Evolutionary conservation across 1,140 invertebrate genomes (phyloP).

Genomic region (Lasaia peninsularis): DNA sequence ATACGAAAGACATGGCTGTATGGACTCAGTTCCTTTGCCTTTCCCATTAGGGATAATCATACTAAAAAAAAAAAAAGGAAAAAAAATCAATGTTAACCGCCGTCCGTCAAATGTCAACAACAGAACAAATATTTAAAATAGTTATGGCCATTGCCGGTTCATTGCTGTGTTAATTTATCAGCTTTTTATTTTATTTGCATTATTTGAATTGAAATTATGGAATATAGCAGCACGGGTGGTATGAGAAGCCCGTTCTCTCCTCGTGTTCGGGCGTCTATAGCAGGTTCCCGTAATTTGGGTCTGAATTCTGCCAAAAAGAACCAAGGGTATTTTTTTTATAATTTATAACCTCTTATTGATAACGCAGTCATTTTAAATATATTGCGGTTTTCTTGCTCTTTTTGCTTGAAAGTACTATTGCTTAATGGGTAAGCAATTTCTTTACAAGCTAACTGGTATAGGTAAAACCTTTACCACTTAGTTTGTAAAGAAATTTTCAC

Average conservation of each 20-base stretch:
- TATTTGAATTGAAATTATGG: conserved; percentile 49
- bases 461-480: too few species aligned
- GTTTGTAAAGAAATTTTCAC: too few species aligned
- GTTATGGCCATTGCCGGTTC: not conserved
- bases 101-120: too few species aligned
- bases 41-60: too few species aligned
- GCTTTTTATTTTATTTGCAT: not conserved
- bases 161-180: not conserved
- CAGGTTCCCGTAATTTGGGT: conserved; percentile 58
- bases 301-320: conserved; percentile 64
- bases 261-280: conserved; percentile 62
- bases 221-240: conserved; percentile 64
- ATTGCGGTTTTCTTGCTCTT: conserved; percentile 15
- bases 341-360: conserved; percentile 32
- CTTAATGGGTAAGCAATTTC: too few species aligned
- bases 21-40: too few species aligned
- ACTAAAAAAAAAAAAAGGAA: too few species aligned
- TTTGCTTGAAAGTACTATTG: not conserved
- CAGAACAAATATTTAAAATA: too few species aligned
- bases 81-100: not conserved
- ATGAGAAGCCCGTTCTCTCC: conserved; percentile 75
- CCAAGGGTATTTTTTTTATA: conserved; percentile 45
- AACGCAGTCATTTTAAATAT: too few species aligned
- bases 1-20: too few species aligned
- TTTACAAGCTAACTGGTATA: too few species aligned